Conservation (phyloP, 2,888 invertebrate species). For the Hedya salicella region DNA sequence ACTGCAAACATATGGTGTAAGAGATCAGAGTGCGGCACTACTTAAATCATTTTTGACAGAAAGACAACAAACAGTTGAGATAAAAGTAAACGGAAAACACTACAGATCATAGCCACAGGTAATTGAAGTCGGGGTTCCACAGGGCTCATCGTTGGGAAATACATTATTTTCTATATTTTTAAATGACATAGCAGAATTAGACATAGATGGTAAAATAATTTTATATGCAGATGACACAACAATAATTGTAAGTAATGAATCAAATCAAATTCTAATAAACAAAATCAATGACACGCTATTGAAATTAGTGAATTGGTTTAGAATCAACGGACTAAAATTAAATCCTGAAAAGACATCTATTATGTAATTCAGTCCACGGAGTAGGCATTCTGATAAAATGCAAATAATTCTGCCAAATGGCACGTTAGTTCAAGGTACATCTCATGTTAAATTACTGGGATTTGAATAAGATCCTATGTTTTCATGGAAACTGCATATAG, state of each 20-base stretch:
- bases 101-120: background rate
- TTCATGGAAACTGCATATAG: too few relatives aligned
- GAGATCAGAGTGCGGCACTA: background rate
- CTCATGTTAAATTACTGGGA: too few relatives aligned
- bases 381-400: too few relatives aligned
- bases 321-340: too few relatives aligned
- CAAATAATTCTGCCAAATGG: too few relatives aligned
- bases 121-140: background rate
- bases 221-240: constrained; percentile 18
- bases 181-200: background rate
- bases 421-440: too few relatives aligned
- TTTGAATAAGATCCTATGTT: too few relatives aligned
- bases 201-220: constrained; percentile 8
- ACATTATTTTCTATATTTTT: constrained; percentile 3
- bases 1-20: constrained; percentile 1
- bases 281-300: too few relatives aligned
- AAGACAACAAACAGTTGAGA: background rate
- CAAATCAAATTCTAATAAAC: too few relatives aligned
- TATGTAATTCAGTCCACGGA: too few relatives aligned
- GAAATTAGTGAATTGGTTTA: too few relatives aligned
- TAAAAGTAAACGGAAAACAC: background rate
- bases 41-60: background rate
- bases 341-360: too few relatives aligned
- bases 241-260: background rate
- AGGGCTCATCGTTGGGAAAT: constrained; percentile 18